phyloP scores from a whole-genome alignment of 2,797 vertebrate species.

The Notamacropus eugenii region DNA sequence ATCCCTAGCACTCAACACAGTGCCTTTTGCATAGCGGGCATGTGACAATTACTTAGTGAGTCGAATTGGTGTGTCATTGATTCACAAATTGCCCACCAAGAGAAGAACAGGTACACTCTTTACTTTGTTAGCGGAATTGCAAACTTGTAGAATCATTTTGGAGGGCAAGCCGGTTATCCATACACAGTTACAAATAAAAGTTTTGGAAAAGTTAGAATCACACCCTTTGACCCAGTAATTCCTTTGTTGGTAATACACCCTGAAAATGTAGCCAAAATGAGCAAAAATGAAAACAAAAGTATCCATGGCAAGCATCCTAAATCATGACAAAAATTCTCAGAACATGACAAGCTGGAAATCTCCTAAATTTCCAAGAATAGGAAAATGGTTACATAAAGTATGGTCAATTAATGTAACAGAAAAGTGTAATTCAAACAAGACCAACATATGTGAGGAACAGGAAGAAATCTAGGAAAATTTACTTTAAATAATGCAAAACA shows the following conservation, averaged over 20 bases:
- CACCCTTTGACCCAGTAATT: background rate
- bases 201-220: background rate
- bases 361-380: background rate
- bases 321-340: background rate
- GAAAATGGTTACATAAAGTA: background rate
- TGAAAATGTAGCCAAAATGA: background rate
- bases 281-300: background rate
- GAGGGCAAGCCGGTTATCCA: background rate
- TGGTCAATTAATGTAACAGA: background rate
- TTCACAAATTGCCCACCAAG: background rate
- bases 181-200: background rate
- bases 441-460: background rate
- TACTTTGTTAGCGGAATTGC: background rate
- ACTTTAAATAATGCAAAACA: conserved; percentile 2
- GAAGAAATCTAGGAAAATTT: conserved; percentile 5
- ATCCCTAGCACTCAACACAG: background rate
- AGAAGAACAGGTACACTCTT: background rate
- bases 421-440: conserved; percentile 55
- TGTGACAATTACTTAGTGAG: background rate
- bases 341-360: background rate
- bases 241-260: background rate
- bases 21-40: background rate
- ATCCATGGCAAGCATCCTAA: background rate
- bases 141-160: background rate
- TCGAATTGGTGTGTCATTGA: background rate